These are phyloP conservation scores for Heliconius hewitsoni DNA, from an alignment of 1,140 invertebrate genomes.

Conservation along the genomic window DNA sequence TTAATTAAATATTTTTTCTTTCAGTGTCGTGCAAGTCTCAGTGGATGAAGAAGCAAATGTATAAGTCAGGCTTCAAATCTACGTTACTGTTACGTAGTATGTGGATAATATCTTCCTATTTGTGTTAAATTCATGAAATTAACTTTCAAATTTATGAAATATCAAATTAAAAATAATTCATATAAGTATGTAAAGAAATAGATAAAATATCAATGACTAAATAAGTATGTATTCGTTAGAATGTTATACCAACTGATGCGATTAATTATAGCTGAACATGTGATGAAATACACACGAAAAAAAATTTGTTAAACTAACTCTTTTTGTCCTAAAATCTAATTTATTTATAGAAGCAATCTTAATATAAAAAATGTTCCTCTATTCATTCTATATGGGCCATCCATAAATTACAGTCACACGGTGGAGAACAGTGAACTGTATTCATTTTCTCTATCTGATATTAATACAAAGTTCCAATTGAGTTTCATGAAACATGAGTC, in stretches of 20 bases:
- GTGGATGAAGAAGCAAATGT: constrained; percentile 2
- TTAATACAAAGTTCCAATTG: no score
- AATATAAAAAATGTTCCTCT: no score
- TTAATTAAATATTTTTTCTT: neutral
- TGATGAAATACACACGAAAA: no score
- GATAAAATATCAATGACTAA: neutral
- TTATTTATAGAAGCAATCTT: no score
- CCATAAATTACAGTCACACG: no score
- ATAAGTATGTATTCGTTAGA: neutral
- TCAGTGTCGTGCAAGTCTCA: neutral
- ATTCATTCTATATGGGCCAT: no score
- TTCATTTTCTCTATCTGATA: no score
- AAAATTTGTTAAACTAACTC: no score
- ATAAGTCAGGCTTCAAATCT: neutral
- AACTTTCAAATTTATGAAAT: neutral
- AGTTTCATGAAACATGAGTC: no score
- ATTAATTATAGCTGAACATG: no score
- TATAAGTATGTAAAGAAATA: neutral
- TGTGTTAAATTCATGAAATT: constrained; percentile 3
- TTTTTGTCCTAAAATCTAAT: no score
- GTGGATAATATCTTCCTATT: neutral
- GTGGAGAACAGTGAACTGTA: no score
- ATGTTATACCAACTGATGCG: neutral
- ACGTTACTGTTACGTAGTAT: neutral
- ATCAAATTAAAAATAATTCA: neutral